phyloP scores from a whole-genome alignment of 2,797 vertebrate species.

The Gouania willdenowi region DNA sequence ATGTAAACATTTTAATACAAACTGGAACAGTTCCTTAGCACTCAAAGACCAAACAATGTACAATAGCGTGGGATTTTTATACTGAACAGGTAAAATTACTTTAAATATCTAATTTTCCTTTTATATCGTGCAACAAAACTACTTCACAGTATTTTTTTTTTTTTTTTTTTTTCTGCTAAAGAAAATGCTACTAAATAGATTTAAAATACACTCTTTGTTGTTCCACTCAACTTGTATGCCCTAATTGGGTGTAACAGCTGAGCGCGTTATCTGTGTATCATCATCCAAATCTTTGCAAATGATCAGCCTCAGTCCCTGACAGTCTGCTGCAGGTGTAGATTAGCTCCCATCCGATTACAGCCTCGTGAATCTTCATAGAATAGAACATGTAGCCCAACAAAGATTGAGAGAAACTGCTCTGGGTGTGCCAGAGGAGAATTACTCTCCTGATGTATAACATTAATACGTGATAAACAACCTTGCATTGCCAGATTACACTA shows the following conservation, averaged over 20 bases:
- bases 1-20: conserved; percentile 6
- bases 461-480: conserved; percentile 82
- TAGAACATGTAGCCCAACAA: conserved; percentile 52
- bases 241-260: conserved; percentile 33
- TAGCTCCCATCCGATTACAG: conserved; percentile 63
- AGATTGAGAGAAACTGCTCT: conserved; percentile 60
- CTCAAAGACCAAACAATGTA: no score
- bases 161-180: conserved; percentile 5
- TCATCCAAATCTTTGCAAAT: conserved; percentile 40
- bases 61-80: no score
- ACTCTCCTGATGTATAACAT: conserved; percentile 79
- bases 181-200: neutral
- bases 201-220: no score
- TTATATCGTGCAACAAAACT: no score
- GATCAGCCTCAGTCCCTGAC: conserved; percentile 44
- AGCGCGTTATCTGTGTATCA: conserved; percentile 41
- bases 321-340: conserved; percentile 63
- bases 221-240: conserved; percentile 22
- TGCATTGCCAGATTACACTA: conserved; percentile 79
- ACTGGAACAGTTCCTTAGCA: conserved; percentile 3
- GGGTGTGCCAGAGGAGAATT: conserved; percentile 70
- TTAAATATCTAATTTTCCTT: no score
- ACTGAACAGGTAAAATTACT: neutral
- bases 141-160: neutral
- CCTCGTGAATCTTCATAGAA: conserved; percentile 70